Evolutionary conservation across 2,797 vertebrate species (phyloP).

Genomic region (Zalophus californianus): DNA sequence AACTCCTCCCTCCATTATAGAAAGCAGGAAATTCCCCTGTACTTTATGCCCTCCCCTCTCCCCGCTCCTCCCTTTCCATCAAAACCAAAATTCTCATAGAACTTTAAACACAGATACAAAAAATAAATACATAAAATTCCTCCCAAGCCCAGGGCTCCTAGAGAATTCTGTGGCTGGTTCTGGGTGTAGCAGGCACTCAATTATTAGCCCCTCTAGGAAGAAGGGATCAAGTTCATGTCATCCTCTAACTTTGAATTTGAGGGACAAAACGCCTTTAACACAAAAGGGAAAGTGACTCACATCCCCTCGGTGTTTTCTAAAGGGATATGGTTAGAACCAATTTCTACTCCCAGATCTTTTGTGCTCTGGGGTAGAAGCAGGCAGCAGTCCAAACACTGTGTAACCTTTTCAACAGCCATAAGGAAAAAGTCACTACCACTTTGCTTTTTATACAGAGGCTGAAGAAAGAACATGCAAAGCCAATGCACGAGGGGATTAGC

Average conservation of each 20-base stretch:
- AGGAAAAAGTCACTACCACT: constrained; percentile 77
- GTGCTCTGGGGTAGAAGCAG: constrained; percentile 66
- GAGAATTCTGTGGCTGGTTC: neutral
- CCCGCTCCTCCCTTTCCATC: neutral
- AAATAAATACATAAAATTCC: neutral
- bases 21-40: neutral
- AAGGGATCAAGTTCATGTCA: neutral
- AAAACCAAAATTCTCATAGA: constrained; percentile 25
- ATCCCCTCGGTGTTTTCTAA: neutral
- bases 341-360: constrained; percentile 63
- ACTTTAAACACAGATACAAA: neutral
- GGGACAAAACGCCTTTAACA: neutral
- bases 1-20: neutral
- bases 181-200: neutral
- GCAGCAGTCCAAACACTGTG: constrained; percentile 59
- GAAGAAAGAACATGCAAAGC: constrained; percentile 2
- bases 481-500: constrained; percentile 51
- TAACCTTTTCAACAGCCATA: constrained; percentile 78
- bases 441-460: constrained; percentile 29
- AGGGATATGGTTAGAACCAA: constrained; percentile 62
- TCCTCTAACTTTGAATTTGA: neutral
- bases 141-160: neutral
- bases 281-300: constrained; percentile 39
- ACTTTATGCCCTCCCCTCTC: neutral
- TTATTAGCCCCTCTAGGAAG: neutral